phyloP scores from a whole-genome alignment of 1,140 invertebrate genomes.

The Venturia canescens region DNA sequence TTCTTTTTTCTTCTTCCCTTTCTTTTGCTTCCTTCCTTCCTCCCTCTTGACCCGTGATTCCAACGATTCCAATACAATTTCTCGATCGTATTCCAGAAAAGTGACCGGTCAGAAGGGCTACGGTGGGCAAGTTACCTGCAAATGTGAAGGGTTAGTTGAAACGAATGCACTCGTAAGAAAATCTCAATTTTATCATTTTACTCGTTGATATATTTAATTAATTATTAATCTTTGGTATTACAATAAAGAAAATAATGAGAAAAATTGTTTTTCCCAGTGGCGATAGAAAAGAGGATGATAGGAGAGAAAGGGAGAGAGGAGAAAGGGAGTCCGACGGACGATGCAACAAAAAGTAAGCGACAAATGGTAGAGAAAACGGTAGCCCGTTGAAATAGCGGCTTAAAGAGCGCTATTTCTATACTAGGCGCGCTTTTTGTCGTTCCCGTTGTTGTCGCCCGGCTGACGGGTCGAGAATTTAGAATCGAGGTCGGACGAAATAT shows the following conservation, averaged over 20 bases:
- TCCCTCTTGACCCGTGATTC: background rate
- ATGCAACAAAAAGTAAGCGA: slow-evolving; percentile 61
- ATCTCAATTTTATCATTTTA: background rate
- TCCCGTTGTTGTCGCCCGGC: too few relatives aligned
- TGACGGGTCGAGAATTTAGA: too few relatives aligned
- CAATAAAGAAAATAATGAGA: slow-evolving; percentile 10
- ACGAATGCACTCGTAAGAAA: background rate
- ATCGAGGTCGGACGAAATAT: too few relatives aligned
- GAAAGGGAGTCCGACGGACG: slow-evolving; percentile 51
- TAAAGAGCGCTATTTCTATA: too few relatives aligned
- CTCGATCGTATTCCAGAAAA: slow-evolving; percentile 54
- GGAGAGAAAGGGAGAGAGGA: slow-evolving; percentile 45
- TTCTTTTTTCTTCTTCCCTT: too few relatives aligned
- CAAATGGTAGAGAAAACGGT: too few relatives aligned
- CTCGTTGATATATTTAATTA: background rate
- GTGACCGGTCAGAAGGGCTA: slow-evolving; percentile 62
- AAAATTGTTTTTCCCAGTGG: slow-evolving; percentile 51
- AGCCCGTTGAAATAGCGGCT: too few relatives aligned
- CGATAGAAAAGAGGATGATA: slow-evolving; percentile 55
- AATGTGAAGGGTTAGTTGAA: slow-evolving; percentile 61
- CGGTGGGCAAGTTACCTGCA: slow-evolving; percentile 63
- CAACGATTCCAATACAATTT: background rate
- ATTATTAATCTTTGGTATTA: slow-evolving; percentile 15
- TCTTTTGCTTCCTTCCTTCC: too few relatives aligned
- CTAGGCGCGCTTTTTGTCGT: too few relatives aligned